Base-by-base conservation (phyloP, 2,113 vertebrate species). In the Dasyurus viverrinus region DNA sequence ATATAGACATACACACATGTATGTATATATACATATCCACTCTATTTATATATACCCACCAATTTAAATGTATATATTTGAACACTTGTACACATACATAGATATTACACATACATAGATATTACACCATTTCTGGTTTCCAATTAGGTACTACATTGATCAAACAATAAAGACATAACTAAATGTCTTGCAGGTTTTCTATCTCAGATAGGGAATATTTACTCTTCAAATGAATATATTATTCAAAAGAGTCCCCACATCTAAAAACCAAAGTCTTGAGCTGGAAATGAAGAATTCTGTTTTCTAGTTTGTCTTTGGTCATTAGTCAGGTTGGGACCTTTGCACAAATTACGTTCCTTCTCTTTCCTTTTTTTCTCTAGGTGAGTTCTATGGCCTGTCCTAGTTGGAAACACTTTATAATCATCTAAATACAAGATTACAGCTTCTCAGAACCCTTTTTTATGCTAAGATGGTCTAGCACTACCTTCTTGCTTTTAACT, bases 401-500 rank as follows among this genome's bases (percentile, higher is more conserved):
- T 23, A 8, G 7, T 42, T 23, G 68, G n/a, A 42, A 84, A 84
- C 19, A 19, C 23, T 84, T 84, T 42, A 5, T 76, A 57, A 95
- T 57, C 47, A 54, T 24, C 48, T 11, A 30, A n/a, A 6, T 90
- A 50, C 0, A 26, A 14, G 22, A 25, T 42, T 84, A n/a, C 19
- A 24, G 90, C 19, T 24, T 91, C 91, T 96, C 57, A 53, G 92
- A 95, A 94, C 90, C 22, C 57, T 23, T 84, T 91, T 54, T 54
- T 50, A 53, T n/a, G 26, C 53, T 92, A 94, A 54, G 68, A 47
- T 1, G 36, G 47, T 22, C 90, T 94, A 27, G 30, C 54, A 93
- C 36, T 55, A 14, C 55, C 23, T 94, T 42, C 16, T 57, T 95
- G 90, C 54, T 95, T 96, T 93, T 93, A 91, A 92, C 76, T 30